Conservation (phyloP, 1,140 invertebrate genomes). For the Scaptomyza graminum region DNA sequence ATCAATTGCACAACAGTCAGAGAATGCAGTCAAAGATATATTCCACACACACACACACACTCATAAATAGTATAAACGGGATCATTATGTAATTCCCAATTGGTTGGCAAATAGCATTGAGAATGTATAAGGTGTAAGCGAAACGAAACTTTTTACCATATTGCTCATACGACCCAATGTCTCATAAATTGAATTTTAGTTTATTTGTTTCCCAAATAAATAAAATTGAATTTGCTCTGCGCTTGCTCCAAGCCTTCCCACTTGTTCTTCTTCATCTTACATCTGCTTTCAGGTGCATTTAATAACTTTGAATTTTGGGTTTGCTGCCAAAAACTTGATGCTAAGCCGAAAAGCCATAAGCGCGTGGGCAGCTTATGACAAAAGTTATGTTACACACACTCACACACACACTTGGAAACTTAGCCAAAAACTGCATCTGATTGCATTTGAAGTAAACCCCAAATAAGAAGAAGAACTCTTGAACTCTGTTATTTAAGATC, state of each 20-base stretch:
- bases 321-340: slow-evolving; percentile 8
- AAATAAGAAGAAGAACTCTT: background rate
- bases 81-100: slow-evolving; percentile 50
- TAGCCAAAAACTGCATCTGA: slow-evolving; percentile 6
- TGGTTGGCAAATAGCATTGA: slow-evolving; percentile 27
- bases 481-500: background rate
- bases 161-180: slow-evolving; percentile 57
- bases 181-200: slow-evolving; percentile 39
- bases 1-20: slow-evolving; percentile 25
- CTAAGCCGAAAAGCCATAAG: background rate
- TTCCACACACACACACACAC: background rate
- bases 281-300: slow-evolving; percentile 26
- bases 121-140: background rate
- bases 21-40: slow-evolving; percentile 17
- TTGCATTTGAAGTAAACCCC: slow-evolving; percentile 7
- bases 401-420: background rate
- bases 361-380: slow-evolving; percentile 15
- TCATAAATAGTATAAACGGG: background rate
- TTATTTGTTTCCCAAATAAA: slow-evolving; percentile 65
- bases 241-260: no score
- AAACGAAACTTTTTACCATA: slow-evolving; percentile 21
- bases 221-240: slow-evolving; percentile 17
- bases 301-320: slow-evolving; percentile 23
- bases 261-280: background rate
- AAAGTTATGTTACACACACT: slow-evolving; percentile 1